Conservation (phyloP, 2,888 invertebrate species). For the Ophion slaviceki region DNA sequence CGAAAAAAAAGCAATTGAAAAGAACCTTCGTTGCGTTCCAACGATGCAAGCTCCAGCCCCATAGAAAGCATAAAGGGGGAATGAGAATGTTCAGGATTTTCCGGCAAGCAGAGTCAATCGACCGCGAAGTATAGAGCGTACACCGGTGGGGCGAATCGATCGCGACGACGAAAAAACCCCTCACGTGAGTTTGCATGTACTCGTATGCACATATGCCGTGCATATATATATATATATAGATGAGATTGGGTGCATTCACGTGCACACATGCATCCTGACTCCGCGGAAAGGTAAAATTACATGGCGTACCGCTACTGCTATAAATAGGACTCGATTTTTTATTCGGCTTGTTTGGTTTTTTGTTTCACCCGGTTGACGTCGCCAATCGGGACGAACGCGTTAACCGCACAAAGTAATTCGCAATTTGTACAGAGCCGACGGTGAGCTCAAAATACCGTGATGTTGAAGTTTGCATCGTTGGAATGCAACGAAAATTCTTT, state of each 20-base stretch:
- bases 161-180: conserved; percentile 47
- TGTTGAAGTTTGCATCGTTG: neutral
- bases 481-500: neutral
- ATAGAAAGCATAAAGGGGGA: neutral
- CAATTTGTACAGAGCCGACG: conserved; percentile 23
- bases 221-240: neutral
- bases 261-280: neutral
- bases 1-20: too few relatives aligned
- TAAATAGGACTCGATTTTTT: conserved; percentile 40
- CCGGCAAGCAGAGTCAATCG: conserved; percentile 55
- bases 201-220: neutral
- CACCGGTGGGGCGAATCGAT: conserved; percentile 52
- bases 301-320: conserved; percentile 18
- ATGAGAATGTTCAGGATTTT: conserved; percentile 52
- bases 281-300: conserved; percentile 36
- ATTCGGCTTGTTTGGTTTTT: neutral
- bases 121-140: conserved; percentile 56
- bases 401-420: conserved; percentile 47
- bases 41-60: too few relatives aligned
- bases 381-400: conserved; percentile 14
- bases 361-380: conserved; percentile 28
- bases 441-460: neutral
- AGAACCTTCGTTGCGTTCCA: too few relatives aligned
- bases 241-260: neutral
- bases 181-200: neutral